Evolutionary conservation across 2,113 vertebrate genomes (phyloP), one percentile per base, ranked within the genome.

Genomic region (Hemibagrus wyckioides): DNA sequence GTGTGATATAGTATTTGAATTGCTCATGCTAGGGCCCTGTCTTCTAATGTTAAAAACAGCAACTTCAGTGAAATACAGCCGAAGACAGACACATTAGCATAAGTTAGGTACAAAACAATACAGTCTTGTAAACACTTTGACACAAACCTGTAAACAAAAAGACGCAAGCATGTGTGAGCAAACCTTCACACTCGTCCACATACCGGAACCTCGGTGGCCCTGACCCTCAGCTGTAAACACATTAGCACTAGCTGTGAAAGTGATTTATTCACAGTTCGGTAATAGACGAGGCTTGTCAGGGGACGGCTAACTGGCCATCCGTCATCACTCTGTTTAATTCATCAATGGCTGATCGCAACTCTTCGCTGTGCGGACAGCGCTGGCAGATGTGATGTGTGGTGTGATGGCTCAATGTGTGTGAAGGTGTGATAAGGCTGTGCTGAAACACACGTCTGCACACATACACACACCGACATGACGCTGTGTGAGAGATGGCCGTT

Each of bases 181-280:
- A 52, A 80, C 73, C 77, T 54, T 48, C 50, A 50, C 67, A 80
- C 77, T 63, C 79, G 84, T 59, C 25, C 67, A 79, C 48, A 82
- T 63, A 84, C 39, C 52, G 44, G 33, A 86, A 80, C 57, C 71
- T 73, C 36, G 50, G 54, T 87, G 91, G 90, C 85, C 88, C 56
- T 82, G 79, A 93, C 92, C 90, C 85, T 85, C 56, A 3, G 86
- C 89, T 92, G 86, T 86, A 87, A 93, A 91, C 88, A 91, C 91
- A 90, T 88, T 90, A 91, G 88, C 89, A 21, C 2, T 39, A 82
- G 80, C 86, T 90, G 75, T 89, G 75, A 61, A 85, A 90, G 84
- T 92, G 94, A 92, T 94, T 94, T 94, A 94, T 94, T 94, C 92
- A 94, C 91, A 90, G 92, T 91, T 88, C 85, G 88, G 77, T 94